Evolutionary conservation across 2,797 vertebrate genomes (phyloP).

Genomic region (Microcaecilia unicolor): DNA sequence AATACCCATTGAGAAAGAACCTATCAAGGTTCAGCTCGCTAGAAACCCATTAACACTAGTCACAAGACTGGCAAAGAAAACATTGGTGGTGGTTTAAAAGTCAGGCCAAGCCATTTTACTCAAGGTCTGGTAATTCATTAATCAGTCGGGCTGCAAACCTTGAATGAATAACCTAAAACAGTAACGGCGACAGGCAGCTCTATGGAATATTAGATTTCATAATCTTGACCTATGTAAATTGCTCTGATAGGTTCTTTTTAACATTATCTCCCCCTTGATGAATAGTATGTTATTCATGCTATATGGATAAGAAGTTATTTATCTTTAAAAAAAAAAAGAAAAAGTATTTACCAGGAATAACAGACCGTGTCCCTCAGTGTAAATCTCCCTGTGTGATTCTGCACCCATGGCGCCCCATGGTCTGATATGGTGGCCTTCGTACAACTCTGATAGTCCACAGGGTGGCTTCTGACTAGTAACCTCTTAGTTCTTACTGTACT

Average conservation of each 20-base stretch:
- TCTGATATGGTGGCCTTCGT: conserved; percentile 11
- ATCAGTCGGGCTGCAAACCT: conserved; percentile 53
- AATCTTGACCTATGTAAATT: conserved; percentile 30
- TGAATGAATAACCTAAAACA: conserved; percentile 61
- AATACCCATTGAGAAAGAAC: conserved; percentile 20
- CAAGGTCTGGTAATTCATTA: conserved; percentile 74
- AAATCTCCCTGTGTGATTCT: conserved; percentile 19
- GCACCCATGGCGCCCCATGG: conserved; percentile 16
- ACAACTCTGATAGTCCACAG: conserved; percentile 24
- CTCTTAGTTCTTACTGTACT: too few species aligned
- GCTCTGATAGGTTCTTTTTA: conserved; percentile 19
- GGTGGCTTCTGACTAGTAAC: conserved; percentile 22
- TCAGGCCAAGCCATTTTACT: conserved; percentile 59
- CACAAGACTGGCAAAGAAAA: conserved; percentile 53
- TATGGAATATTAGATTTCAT: conserved; percentile 19
- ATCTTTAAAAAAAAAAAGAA: conserved; percentile 26
- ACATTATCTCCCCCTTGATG: conserved; percentile 17
- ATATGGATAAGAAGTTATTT: conserved; percentile 35
- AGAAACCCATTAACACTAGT: conserved; percentile 57
- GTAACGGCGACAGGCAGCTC: conserved; percentile 33
- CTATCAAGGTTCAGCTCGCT: conserved; percentile 18
- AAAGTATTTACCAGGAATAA: conserved; percentile 23
- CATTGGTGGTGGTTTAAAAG: conserved; percentile 51
- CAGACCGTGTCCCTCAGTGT: conserved; percentile 1
- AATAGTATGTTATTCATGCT: conserved; percentile 25